Evolutionary conservation across 2,797 vertebrate genomes (phyloP), one percentile per base, ranked within the genome.

Genomic region (Hydrocynus forskahlii): DNA sequence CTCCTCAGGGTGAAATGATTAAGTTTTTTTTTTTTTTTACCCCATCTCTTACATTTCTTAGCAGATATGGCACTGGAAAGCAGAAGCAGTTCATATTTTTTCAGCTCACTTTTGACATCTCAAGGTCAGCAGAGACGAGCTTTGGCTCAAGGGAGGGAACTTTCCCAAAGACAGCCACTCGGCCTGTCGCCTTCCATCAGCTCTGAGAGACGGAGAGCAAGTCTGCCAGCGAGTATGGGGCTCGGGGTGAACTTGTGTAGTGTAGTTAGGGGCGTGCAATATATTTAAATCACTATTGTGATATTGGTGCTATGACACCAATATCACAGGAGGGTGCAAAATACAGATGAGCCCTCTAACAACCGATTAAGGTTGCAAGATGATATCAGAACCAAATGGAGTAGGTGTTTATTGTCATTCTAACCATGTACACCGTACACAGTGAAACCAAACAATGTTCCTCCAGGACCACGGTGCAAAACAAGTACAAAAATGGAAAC

Each of bases 171-270:
- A 83, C 79, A 82, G 75, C 57, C 52, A 70, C 77, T 80, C 57
- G n/a, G 63, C 73, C 73, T 81, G 86, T 86, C 79, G 82, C 72
- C 66, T 86, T 79, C 54, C 59, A 75, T 81, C 76, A 82, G 38
- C 19, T 21, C 38, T 75, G 69, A 43, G 55, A 62, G 40, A 1
- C 6, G 67, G 45, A 82, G 52, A 69, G 52, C 69, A 69, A 14
- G 4, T 35, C 60, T 57, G 29, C 17, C 38, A 70, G 48, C 25
- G 5, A 43, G 8, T 75, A 55, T 38, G 62, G 78, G 57, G 59
- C 40, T 57, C 40, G 7, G 54, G 6, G 0, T 40, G 38, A 17
- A 64, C 38, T 67, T 67, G 35, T 35, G 35, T 35, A 35, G 35
- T 69, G 21, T 21, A 69, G 67, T n/a, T 43, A n/a, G 29, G 14